phyloP scores from a whole-genome alignment of 2,797 vertebrate genomes.

The Corythornis leucogaster region DNA sequence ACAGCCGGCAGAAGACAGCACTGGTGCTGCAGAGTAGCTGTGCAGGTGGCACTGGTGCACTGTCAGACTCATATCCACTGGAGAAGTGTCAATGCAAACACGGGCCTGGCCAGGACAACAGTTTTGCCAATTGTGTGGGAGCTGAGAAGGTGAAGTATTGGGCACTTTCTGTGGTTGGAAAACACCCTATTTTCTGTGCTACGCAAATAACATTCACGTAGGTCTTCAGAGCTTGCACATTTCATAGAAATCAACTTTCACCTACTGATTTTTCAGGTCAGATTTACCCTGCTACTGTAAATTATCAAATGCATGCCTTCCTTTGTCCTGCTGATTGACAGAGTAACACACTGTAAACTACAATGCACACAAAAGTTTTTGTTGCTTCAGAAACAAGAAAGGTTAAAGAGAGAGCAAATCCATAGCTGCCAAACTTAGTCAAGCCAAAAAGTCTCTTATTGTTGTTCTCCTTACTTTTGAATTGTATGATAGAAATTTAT shows the following conservation, averaged over 20 bases:
- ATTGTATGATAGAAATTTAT: neutral
- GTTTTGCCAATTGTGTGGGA: neutral
- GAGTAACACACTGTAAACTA: neutral
- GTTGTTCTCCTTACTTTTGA: neutral
- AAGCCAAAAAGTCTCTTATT: neutral
- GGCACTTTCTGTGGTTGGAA: neutral
- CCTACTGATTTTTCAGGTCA: neutral
- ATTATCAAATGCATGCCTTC: neutral
- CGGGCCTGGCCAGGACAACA: neutral
- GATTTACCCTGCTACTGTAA: neutral
- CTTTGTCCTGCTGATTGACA: neutral
- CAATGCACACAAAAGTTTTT: neutral
- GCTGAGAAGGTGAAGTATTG: neutral
- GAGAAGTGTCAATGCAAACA: neutral
- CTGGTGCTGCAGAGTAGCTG: neutral
- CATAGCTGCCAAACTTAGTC: neutral
- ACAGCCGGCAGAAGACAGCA: neutral
- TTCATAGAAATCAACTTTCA: neutral
- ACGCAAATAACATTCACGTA: neutral
- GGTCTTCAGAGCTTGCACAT: accelerated
- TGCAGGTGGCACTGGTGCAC: neutral
- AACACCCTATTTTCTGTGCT: neutral
- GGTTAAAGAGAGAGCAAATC: neutral
- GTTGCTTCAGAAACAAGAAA: neutral
- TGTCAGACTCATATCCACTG: neutral